Evolutionary conservation across 2,797 vertebrate genomes (phyloP).

Genomic region (Spheniscus humboldti): DNA sequence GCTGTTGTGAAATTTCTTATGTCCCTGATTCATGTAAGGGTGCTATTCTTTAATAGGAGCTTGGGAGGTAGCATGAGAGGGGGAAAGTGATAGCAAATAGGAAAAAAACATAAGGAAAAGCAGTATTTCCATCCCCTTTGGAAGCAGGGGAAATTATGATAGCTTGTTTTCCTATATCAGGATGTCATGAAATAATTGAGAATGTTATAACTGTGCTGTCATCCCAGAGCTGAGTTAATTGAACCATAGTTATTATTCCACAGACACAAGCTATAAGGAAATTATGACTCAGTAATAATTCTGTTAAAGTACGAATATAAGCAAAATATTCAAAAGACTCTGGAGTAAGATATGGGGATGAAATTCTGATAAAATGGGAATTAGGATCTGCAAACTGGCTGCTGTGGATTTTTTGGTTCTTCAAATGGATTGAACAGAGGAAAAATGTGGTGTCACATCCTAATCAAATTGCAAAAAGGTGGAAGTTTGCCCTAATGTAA

Average conservation of each 20-base stretch:
- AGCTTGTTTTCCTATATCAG: not conserved
- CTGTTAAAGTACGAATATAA: not conserved
- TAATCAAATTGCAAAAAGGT: not conserved
- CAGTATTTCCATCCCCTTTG: not conserved
- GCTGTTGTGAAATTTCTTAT: not conserved
- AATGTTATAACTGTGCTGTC: not conserved
- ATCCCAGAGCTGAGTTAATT: slow-evolving; percentile 16
- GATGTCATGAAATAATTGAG: slow-evolving; percentile 1
- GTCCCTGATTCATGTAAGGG: not conserved
- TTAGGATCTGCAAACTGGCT: not conserved
- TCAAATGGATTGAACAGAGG: not conserved
- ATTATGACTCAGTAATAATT: slow-evolving; percentile 8
- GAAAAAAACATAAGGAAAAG: not conserved
- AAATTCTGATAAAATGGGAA: not conserved
- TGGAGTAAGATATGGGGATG: not conserved
- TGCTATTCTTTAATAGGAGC: not conserved
- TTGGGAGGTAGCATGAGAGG: not conserved
- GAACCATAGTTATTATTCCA: slow-evolving; percentile 10
- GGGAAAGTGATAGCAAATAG: not conserved
- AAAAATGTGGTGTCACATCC: not conserved
- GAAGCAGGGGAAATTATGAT: not conserved
- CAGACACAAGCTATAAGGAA: slow-evolving; percentile 12
- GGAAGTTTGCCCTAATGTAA: not conserved
- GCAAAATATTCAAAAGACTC: not conserved
- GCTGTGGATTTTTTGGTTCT: not conserved